Percentiles rank a stretch among this genome's conserved stretches.
phyloP scores from a whole-genome alignment of 2,113 vertebrate species.

The Microcebus griseorufus region DNA sequence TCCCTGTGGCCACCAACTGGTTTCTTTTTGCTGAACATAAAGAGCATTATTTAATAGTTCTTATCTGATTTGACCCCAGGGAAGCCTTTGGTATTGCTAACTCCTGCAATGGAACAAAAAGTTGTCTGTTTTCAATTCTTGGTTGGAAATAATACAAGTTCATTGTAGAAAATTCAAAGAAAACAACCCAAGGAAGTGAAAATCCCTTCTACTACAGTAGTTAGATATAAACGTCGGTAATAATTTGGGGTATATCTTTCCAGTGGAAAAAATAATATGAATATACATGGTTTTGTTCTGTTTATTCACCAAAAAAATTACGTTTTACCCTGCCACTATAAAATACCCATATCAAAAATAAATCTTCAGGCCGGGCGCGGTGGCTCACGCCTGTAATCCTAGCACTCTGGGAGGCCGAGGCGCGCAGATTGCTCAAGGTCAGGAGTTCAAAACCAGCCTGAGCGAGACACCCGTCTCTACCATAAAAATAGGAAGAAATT shows the following conservation, averaged over 20 bases:
- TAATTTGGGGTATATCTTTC: neutral
- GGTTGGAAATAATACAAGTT: neutral
- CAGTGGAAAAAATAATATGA: neutral
- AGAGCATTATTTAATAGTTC: neutral
- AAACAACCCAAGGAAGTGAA: neutral
- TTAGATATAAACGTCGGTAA: neutral
- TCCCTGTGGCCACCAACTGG: neutral
- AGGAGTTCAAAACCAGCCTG: no score
- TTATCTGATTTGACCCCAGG: neutral
- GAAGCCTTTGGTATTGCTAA: neutral
- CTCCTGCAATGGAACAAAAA: neutral
- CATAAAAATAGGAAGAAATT: no score
- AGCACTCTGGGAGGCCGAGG: no score
- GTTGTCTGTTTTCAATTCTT: neutral
- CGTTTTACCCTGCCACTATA: neutral
- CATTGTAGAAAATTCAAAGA: neutral
- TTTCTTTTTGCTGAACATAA: conserved; percentile 6
- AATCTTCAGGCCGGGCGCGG: neutral
- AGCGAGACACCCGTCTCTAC: no score
- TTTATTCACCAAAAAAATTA: neutral
- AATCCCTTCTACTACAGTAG: neutral
- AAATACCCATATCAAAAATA: neutral
- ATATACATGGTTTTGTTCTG: neutral
- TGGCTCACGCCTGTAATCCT: no score
- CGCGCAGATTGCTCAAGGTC: no score